Percentiles rank a stretch among this genome's conserved stretches.
These are phyloP conservation scores for Ophion obscuratus DNA, from an alignment of 2,888 invertebrate genomes.

Conservation along the genomic window DNA sequence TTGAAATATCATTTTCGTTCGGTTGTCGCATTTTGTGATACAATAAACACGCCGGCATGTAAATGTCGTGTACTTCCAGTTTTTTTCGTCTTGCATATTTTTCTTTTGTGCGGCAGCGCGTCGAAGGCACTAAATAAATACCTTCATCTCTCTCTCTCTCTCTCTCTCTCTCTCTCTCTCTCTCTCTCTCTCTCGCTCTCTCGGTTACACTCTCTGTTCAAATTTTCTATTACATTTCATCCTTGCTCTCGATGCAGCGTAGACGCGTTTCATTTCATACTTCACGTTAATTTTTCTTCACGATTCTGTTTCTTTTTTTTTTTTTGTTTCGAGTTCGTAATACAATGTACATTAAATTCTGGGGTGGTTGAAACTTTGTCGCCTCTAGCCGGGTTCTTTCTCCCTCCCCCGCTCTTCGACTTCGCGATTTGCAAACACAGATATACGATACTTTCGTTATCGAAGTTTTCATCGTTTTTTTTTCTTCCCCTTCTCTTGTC, in stretches of 20 bases:
- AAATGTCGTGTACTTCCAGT: slow-evolving; percentile 60
- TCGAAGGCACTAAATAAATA: slow-evolving; percentile 72
- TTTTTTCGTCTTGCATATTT: slow-evolving; percentile 22
- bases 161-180: slow-evolving; percentile 31
- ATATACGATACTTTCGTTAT: slow-evolving; percentile 24
- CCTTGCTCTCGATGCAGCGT: slow-evolving; percentile 20
- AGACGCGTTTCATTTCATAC: slow-evolving; percentile 35
- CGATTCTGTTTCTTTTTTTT: slow-evolving; percentile 32
- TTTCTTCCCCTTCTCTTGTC: not conserved
- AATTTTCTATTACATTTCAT: slow-evolving; percentile 25
- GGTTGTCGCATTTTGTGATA: slow-evolving; percentile 50
- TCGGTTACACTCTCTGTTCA: slow-evolving; percentile 33
- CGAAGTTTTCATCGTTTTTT: not conserved
- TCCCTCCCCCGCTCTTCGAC: not conserved
- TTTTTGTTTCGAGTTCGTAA: slow-evolving; percentile 34
- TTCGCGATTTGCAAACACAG: slow-evolving; percentile 42
- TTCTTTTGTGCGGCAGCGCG: slow-evolving; percentile 72
- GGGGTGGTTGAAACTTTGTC: slow-evolving; percentile 20
- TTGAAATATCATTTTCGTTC: slow-evolving; percentile 67
- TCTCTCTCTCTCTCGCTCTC: slow-evolving; percentile 17
- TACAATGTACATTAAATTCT: slow-evolving; percentile 49
- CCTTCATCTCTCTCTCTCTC: slow-evolving; percentile 56
- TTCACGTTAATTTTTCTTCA: slow-evolving; percentile 1
- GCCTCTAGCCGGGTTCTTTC: slow-evolving; percentile 4
- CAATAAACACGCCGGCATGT: slow-evolving; percentile 63